Conservation (phyloP, 2,888 invertebrate genomes). For the Liodrosophila aerea region DNA sequence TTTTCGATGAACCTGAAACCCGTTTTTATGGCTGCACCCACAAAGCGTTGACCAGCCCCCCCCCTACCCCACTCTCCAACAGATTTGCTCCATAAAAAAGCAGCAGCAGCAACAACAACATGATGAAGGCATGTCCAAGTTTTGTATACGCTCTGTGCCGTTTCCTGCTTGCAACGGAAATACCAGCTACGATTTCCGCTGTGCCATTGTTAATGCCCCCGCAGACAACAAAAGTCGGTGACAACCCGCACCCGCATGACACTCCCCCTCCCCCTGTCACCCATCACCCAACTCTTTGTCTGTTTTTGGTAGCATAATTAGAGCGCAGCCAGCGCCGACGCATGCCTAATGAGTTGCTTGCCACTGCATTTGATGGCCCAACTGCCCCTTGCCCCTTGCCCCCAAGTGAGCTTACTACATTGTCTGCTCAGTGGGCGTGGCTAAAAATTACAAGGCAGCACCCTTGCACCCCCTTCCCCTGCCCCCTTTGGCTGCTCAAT, state of each 20-base stretch:
- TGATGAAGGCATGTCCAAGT: conserved; percentile 27
- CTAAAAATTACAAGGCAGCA: conserved; percentile 38
- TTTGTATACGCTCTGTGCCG: conserved; percentile 28
- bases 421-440: conserved; percentile 32
- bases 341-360: conserved; percentile 65
- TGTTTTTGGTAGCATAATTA: conserved; percentile 58
- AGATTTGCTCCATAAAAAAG: conserved; percentile 40
- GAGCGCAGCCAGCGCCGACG: conserved; percentile 50
- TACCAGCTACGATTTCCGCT: conserved; percentile 63
- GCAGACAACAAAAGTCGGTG: conserved; percentile 28
- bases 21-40: conserved; percentile 30
- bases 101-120: conserved; percentile 3
- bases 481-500: conserved; percentile 37
- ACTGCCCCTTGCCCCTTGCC: conserved; percentile 1
- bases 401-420: neutral
- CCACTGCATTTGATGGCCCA: conserved; percentile 58
- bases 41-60: neutral
- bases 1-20: conserved; percentile 57
- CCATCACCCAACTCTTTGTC: conserved; percentile 10
- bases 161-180: conserved; percentile 58
- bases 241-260: conserved; percentile 7
- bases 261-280: neutral
- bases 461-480: neutral
- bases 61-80: too few species aligned
- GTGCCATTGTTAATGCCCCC: conserved; percentile 31